Evolutionary conservation across 2,113 vertebrate genomes (phyloP).

Genomic region (Tyrannus savana): DNA sequence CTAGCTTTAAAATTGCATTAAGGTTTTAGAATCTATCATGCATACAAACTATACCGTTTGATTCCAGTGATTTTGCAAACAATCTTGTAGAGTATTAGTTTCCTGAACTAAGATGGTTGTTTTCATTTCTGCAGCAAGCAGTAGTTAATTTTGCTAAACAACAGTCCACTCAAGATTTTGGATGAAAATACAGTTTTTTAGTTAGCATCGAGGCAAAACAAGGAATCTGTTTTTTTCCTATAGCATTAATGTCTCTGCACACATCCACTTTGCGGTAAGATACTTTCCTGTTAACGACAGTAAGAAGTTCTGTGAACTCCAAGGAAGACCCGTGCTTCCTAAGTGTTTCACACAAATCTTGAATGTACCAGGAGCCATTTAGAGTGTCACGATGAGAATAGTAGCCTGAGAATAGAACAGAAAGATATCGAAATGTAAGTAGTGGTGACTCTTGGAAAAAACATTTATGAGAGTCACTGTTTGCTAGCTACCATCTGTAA

Average conservation of each 20-base stretch:
- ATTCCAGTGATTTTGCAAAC: not conserved
- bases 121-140: not conserved
- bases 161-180: constrained; percentile 71
- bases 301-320: constrained; percentile 94
- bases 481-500: rapidly evolving
- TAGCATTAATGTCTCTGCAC: constrained; percentile 61
- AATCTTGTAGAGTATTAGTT: not conserved
- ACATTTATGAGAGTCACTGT: not conserved
- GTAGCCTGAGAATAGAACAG: constrained; percentile 79
- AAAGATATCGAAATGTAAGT: not conserved
- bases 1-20: not conserved
- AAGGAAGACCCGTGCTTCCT: constrained; percentile 73
- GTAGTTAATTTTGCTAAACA: not conserved
- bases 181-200: constrained; percentile 89
- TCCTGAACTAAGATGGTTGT: not conserved
- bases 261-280: constrained; percentile 80
- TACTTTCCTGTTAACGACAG: constrained; percentile 92
- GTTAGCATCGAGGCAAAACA: constrained; percentile 98
- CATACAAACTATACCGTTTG: not conserved
- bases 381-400: constrained; percentile 91
- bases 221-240: constrained; percentile 96
- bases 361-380: constrained; percentile 93
- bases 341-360: constrained; percentile 81
- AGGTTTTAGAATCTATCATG: not conserved
- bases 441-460: not conserved